Conservation (phyloP, 2,888 invertebrate genomes). For the Smittia aterrima region DNA sequence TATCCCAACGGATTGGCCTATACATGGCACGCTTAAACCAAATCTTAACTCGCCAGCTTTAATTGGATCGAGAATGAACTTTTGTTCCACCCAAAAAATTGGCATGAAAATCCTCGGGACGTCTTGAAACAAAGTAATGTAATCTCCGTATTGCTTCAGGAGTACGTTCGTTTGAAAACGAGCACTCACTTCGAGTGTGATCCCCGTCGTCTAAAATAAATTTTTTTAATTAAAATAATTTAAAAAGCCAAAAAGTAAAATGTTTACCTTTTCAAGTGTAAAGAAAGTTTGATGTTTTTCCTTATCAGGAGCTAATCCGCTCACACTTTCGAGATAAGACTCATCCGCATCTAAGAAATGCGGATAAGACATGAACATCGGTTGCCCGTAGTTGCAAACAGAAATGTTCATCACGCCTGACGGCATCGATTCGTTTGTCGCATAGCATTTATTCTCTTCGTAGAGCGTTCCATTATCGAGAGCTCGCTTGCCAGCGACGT, state of each 20-base stretch:
- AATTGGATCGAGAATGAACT: constrained; percentile 56
- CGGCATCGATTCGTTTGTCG: constrained; percentile 63
- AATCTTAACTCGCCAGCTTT: constrained; percentile 51
- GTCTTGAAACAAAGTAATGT: constrained; percentile 59
- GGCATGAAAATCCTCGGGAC: constrained; percentile 66
- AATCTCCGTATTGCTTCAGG: neutral
- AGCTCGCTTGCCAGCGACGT: constrained; percentile 61
- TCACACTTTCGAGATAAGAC: constrained; percentile 58
- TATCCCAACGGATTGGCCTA: neutral
- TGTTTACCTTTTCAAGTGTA: constrained; percentile 56
- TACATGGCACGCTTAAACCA: constrained; percentile 50
- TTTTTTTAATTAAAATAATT: too few species aligned
- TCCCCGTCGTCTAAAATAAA: neutral
- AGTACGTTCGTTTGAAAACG: constrained; percentile 18
- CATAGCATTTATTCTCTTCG: constrained; percentile 63
- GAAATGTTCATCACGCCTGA: constrained; percentile 68
- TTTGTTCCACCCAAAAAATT: constrained; percentile 68
- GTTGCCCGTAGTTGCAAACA: constrained; percentile 68
- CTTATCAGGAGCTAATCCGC: constrained; percentile 64
- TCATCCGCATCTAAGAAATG: constrained; percentile 73
- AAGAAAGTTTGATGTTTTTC: constrained; percentile 67
- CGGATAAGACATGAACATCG: constrained; percentile 72
- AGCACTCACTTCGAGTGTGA: constrained; percentile 7
- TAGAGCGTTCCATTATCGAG: constrained; percentile 62
- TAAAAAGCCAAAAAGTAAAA: too few species aligned